Conservation (phyloP, 2,888 invertebrate species). For the Torymus tubicola region DNA sequence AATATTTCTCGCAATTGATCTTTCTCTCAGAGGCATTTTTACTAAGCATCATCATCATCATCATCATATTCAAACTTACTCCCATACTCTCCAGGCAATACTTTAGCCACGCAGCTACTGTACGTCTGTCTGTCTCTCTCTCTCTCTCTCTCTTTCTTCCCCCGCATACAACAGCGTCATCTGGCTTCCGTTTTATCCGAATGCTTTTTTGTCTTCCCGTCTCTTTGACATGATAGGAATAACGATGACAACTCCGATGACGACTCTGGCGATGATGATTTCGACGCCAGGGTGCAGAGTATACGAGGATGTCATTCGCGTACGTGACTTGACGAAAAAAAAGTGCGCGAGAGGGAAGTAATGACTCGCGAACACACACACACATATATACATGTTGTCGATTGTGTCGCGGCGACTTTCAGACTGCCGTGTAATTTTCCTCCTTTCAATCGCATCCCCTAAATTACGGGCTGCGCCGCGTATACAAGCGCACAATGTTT, state of each 20-base stretch:
- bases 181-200: conserved; percentile 36
- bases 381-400: not conserved
- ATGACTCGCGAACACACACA: not conserved
- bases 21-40: no score
- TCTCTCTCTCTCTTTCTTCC: not conserved
- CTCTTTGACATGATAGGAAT: conserved; percentile 28
- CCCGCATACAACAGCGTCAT: no score
- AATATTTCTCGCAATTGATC: no score
- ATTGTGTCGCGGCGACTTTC: not conserved
- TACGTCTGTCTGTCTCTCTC: conserved; percentile 6
- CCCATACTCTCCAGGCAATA: no score
- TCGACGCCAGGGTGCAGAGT: not conserved
- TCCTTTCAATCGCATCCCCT: conserved; percentile 1
- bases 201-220: conserved; percentile 30
- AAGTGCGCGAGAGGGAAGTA: not conserved
- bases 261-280: conserved; percentile 19
- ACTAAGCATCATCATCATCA: no score
- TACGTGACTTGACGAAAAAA: conserved; percentile 20
- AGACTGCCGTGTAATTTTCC: not conserved
- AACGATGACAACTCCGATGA: conserved; percentile 18
- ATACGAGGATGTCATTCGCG: conserved; percentile 3
- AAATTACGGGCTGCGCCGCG: not conserved
- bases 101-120: no score
- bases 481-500: no score
- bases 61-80: no score